Percentiles rank a stretch among this genome's conserved stretches.
Evolutionary conservation across 2,113 vertebrate genomes (phyloP).

Genomic region (Cynocephalus volans): DNA sequence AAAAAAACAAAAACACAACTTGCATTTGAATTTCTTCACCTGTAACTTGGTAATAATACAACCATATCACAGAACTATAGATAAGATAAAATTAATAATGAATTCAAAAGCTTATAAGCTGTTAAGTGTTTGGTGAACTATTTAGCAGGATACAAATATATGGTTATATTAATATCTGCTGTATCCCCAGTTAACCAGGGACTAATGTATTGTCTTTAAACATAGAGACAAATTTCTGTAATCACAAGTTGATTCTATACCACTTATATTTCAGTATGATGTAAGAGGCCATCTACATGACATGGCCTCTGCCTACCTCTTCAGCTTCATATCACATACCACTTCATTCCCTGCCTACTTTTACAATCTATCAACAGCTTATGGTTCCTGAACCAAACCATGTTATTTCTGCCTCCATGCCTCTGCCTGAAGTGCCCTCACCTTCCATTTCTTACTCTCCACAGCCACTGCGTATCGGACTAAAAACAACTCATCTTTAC

Average conservation of each 20-base stretch:
- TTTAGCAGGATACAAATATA: background rate
- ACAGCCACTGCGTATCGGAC: background rate
- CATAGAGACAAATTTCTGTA: background rate
- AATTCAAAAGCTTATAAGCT: slow-evolving; percentile 27
- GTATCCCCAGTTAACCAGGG: background rate
- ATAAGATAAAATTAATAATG: background rate
- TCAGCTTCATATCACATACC: background rate
- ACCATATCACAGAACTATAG: background rate
- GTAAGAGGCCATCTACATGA: background rate
- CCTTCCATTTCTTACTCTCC: background rate
- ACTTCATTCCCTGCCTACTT: background rate
- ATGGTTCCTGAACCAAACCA: background rate
- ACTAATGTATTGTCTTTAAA: background rate
- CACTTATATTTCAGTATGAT: background rate
- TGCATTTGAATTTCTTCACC: background rate
- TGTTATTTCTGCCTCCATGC: background rate
- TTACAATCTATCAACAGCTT: slow-evolving; percentile 7
- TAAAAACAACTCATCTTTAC: background rate
- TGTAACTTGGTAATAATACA: background rate
- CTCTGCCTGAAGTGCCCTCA: background rate
- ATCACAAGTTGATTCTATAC: background rate
- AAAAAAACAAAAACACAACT: background rate
- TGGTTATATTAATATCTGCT: background rate
- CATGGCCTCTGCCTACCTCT: background rate
- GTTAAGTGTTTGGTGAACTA: background rate